Evolutionary conservation across 1,140 invertebrate genomes (phyloP), one percentile per base, ranked within the genome.

Genomic region (Bombyx mori): DNA sequence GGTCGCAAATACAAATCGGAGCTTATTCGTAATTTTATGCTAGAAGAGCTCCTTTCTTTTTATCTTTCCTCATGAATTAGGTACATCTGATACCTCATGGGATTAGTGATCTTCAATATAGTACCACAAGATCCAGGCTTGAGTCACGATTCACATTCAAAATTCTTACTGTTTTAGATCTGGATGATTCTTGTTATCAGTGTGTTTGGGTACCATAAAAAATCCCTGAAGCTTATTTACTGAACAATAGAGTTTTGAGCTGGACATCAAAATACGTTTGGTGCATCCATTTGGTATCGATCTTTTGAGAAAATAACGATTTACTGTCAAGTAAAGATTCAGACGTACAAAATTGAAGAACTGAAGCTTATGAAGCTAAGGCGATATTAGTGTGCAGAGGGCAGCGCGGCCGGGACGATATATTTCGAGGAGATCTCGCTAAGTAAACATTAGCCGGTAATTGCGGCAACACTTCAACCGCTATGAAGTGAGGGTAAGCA

Each of bases 381-480:
- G 0, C 43, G 12, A 22, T 54, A 22, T 54, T 54, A 45, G 53
- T 46, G 45, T 8, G 43, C n/a, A 8, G 12, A 54, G 53, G 45
- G 12, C 53, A 22, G 43, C 53, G 18, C 8, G 42, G 18, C 10
- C 43, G 44, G 43, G 6, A 44, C 44, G 53, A 54, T 45, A 54
- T 54, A 45, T 44, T 44, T 54, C 44, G 53, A 54, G 53, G 43
- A 53, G 53, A 54, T 44, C 53, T 54, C 44, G 44, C 52, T 45
- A 54, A 54, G n/a, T 54, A 54, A 54, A 54, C 53, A 45, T 44
- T 22, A 54, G 53, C 42, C 48, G 42, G 43, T 54, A 54, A 54
- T 54, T 54, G 53, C 42, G 45, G 22, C 53, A 54, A 54, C 53
- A 54, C 53, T 54, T 54, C 12, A 44, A 42, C 43, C 8, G 45